These are phyloP conservation scores for Lepidocolaptes lacrymiger DNA, from an alignment of 2,797 vertebrate genomes.

Conservation along the genomic window DNA sequence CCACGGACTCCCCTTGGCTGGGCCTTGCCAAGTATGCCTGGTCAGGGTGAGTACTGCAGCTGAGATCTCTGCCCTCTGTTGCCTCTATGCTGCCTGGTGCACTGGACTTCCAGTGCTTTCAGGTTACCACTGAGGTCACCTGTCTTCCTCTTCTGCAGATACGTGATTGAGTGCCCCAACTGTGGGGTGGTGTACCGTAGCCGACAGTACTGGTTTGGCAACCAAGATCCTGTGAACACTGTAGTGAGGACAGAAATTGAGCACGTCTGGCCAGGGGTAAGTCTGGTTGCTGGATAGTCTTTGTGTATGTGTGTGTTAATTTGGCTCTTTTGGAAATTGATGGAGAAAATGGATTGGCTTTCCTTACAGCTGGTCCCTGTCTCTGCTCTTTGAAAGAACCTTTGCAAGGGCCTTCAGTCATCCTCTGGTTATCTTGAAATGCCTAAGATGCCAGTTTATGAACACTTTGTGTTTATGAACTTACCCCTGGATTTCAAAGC, in stretches of 20 bases:
- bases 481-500: neutral
- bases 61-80: neutral
- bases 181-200: conserved; percentile 96
- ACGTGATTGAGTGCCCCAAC: conserved; percentile 96
- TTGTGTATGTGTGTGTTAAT: neutral
- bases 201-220: conserved; percentile 98
- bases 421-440: neutral
- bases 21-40: conserved; percentile 97
- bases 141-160: conserved; percentile 74
- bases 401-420: neutral
- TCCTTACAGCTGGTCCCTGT: neutral
- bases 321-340: neutral
- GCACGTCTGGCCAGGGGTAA: conserved; percentile 97
- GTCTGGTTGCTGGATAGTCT: conserved; percentile 14
- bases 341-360: neutral
- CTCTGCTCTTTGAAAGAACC: neutral
- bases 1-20: conserved; percentile 97
- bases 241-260: conserved; percentile 98
- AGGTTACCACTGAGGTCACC: neutral
- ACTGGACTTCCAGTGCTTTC: neutral
- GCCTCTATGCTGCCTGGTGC: neutral
- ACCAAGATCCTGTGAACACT: conserved; percentile 97
- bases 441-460: neutral
- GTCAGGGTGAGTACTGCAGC: conserved; percentile 90
- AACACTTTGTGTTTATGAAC: neutral